Conservation (phyloP, 2,113 vertebrate genomes). For the Clupea harengus region DNA sequence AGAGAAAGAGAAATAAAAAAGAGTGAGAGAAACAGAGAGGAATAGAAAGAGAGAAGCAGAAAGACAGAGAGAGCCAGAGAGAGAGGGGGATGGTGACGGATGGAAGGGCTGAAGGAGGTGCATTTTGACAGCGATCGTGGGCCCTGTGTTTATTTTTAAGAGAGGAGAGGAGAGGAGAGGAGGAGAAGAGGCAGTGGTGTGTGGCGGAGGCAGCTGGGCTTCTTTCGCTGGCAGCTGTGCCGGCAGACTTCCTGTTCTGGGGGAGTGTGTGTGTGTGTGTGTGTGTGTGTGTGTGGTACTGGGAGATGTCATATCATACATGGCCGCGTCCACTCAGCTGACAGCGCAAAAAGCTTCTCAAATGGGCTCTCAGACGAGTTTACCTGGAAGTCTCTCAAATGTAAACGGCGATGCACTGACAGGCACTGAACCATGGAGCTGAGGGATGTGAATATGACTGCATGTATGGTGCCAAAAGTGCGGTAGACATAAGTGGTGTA, state of each 20-base stretch:
- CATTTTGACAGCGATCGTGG: not conserved
- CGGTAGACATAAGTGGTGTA: no score
- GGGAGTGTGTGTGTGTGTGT: not conserved
- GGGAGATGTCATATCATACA: not conserved
- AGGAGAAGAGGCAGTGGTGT: not conserved
- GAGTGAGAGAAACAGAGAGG: no score
- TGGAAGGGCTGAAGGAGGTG: not conserved
- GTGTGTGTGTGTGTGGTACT: not conserved
- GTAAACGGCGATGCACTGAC: not conserved
- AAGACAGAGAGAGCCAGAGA: not conserved
- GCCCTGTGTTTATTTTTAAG: not conserved
- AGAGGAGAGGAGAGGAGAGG: not conserved
- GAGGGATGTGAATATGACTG: no score
- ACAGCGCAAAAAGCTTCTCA: not conserved
- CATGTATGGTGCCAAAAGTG: no score
- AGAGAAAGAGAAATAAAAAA: not conserved
- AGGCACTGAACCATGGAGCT: no score
- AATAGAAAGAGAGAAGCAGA: not conserved
- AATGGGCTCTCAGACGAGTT: not conserved
- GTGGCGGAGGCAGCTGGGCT: not conserved
- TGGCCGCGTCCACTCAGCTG: not conserved
- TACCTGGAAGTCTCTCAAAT: not conserved
- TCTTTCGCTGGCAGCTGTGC: not conserved
- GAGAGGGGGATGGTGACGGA: not conserved
- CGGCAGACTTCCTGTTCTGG: not conserved